A percentile compares a stretch with the other conserved stretches of the same genome.
Conservation (phyloP, 2,113 vertebrate genomes). For the Tachuris rubrigastra region DNA sequence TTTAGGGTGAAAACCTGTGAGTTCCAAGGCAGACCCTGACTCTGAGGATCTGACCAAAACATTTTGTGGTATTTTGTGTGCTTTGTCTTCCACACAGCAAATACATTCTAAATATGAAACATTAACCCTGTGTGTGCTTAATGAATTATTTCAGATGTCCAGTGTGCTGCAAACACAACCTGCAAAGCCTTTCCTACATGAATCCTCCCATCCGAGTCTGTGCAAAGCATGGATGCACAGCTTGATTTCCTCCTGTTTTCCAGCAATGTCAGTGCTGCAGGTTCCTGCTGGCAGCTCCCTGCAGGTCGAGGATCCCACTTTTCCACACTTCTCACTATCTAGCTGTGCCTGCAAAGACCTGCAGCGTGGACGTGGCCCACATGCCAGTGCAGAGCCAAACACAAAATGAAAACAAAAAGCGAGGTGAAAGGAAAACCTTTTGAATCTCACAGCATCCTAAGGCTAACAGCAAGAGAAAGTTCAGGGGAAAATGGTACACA, state of each 20-base stretch:
- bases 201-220: rapidly evolving
- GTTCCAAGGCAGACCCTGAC: not conserved
- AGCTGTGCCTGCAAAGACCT: not conserved
- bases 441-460: not conserved
- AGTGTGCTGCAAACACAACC: not conserved
- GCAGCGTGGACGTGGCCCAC: not conserved
- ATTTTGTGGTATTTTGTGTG: not conserved
- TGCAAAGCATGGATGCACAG: not conserved
- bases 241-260: not conserved
- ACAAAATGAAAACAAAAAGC: not conserved
- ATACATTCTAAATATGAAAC: not conserved
- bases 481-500: not conserved
- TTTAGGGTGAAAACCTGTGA: not conserved
- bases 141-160: not conserved
- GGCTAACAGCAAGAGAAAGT: not conserved
- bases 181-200: not conserved
- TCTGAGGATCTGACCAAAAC: not conserved
- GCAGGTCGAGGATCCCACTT: not conserved
- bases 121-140: not conserved
- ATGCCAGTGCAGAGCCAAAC: not conserved
- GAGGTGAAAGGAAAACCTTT: not conserved
- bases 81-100: not conserved
- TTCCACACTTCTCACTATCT: not conserved
- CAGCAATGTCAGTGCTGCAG: not conserved
- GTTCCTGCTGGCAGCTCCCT: not conserved